Evolutionary conservation across 2,888 invertebrate species (phyloP).

Genomic region (Stenoptilia bipunctidactyla): DNA sequence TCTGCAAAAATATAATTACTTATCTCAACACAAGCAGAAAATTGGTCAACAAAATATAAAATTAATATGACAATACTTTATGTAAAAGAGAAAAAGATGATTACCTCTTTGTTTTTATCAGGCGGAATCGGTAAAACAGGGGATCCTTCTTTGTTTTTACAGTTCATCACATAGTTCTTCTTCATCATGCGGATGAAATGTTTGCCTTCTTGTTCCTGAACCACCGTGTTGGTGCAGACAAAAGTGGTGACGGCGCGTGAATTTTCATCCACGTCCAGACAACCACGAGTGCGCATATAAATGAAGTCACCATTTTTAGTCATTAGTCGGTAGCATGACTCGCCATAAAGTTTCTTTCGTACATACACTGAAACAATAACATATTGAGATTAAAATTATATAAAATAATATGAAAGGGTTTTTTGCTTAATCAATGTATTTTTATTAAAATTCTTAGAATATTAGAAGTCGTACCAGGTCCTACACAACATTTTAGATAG

Average conservation of each 20-base stretch:
- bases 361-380: conserved; percentile 78
- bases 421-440: too few relatives aligned
- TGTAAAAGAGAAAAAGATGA: neutral
- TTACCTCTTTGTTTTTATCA: neutral
- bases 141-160: conserved; percentile 25
- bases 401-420: too few relatives aligned
- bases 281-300: conserved; percentile 85
- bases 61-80: too few relatives aligned
- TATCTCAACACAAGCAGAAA: too few relatives aligned
- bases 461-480: too few relatives aligned
- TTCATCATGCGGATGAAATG: conserved; percentile 81
- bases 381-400: too few relatives aligned
- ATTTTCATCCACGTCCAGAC: conserved; percentile 79
- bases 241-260: conserved; percentile 83
- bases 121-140: neutral
- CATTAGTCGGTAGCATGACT: conserved; percentile 86
- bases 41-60: too few relatives aligned
- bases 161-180: conserved; percentile 74
- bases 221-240: conserved; percentile 85
- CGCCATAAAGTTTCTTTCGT: conserved; percentile 80
- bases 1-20: neutral
- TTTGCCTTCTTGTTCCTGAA: conserved; percentile 78
- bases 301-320: conserved; percentile 85
- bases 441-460: too few relatives aligned
- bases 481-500: too few relatives aligned